Evolutionary conservation across 2,888 invertebrate species (phyloP).

Genomic region (Caenorhabditis sp.): DNA sequence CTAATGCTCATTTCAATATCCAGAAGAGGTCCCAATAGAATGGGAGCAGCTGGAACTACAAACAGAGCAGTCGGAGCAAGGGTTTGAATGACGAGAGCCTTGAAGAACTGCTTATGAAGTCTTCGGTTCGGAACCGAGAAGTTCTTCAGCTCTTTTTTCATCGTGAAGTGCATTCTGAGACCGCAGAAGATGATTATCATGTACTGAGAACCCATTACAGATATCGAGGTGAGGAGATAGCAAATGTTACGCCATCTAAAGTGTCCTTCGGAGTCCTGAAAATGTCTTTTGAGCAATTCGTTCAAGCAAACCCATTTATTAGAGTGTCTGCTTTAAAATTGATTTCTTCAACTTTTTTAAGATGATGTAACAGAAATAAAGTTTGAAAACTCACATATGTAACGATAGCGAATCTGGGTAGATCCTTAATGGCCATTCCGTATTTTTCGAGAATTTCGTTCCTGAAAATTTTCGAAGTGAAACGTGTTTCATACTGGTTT

Average conservation of each 20-base stretch:
- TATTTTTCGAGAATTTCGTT: slow-evolving; percentile 19
- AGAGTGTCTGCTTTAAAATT: neutral
- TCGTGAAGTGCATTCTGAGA: slow-evolving; percentile 26
- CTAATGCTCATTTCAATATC: slow-evolving; percentile 29
- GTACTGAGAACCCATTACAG: slow-evolving; percentile 25
- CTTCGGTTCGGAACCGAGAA: slow-evolving; percentile 28
- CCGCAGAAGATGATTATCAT: slow-evolving; percentile 27
- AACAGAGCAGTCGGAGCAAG: slow-evolving; percentile 32
- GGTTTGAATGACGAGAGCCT: slow-evolving; percentile 25
- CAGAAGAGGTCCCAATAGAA: slow-evolving; percentile 21
- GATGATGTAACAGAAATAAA: too few relatives aligned
- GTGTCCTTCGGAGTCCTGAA: slow-evolving; percentile 23
- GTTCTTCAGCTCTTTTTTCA: slow-evolving; percentile 23
- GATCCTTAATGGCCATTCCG: slow-evolving; percentile 8
- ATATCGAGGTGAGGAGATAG: slow-evolving; percentile 18
- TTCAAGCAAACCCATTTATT: too few relatives aligned
- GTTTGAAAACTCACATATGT: slow-evolving; percentile 33
- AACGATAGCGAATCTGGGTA: slow-evolving; percentile 23
- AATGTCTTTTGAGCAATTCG: too few relatives aligned
- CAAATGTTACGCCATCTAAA: slow-evolving; percentile 22
- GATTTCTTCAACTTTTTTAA: neutral
- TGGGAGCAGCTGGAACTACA: slow-evolving; percentile 28
- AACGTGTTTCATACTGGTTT: neutral
- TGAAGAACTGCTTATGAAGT: slow-evolving; percentile 41
- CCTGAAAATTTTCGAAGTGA: neutral